These are phyloP conservation scores for Belgica antarctica DNA, from an alignment of 2,888 invertebrate species.

Conservation along the genomic window DNA sequence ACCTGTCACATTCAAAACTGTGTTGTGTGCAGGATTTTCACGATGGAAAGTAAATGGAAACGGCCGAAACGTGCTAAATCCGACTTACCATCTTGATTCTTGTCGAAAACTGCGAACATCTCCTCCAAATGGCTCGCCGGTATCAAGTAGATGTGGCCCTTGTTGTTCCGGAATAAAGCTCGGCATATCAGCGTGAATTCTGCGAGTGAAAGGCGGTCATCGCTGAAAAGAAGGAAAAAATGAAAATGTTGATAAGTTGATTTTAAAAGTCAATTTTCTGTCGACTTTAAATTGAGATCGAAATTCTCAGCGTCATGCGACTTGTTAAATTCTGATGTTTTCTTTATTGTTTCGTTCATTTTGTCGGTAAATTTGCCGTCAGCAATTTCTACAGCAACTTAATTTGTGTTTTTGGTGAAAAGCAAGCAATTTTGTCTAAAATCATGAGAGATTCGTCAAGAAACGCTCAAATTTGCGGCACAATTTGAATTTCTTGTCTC, in stretches of 20 bases:
- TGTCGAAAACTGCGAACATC: constrained; percentile 79
- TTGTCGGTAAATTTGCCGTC: not conserved
- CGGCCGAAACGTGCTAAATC: not conserved
- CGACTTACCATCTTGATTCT: constrained; percentile 61
- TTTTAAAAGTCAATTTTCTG: not conserved
- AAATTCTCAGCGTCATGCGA: too few relatives aligned
- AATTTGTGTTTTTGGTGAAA: not conserved
- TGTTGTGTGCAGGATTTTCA: not conserved
- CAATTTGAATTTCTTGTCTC: not conserved
- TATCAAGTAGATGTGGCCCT: constrained; percentile 77
- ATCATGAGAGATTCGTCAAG: not conserved
- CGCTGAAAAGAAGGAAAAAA: constrained; percentile 57
- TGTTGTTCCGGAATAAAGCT: constrained; percentile 81
- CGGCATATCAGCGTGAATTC: constrained; percentile 82
- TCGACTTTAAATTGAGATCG: not conserved
- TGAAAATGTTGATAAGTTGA: not conserved
- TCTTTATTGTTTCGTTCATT: not conserved
- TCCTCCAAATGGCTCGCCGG: constrained; percentile 69
- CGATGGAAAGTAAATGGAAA: too few relatives aligned
- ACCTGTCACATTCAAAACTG: too few relatives aligned
- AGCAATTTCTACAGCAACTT: not conserved
- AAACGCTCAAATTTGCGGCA: not conserved
- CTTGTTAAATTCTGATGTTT: too few relatives aligned
- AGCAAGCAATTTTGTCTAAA: not conserved
- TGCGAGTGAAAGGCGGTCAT: constrained; percentile 70